Evolutionary conservation across 1,140 invertebrate genomes (phyloP).

Genomic region (Penaeus indicus): DNA sequence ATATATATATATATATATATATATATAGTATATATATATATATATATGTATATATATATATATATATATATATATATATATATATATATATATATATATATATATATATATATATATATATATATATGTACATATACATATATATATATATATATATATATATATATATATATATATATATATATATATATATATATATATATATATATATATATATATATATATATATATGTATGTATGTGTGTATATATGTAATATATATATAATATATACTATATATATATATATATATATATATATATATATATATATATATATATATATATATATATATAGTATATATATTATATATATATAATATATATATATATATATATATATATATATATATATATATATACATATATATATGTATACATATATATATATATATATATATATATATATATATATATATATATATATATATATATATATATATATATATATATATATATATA

Average conservation of each 20-base stretch:
- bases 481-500: background rate
- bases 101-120: background rate
- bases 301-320: no score
- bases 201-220: slow-evolving; percentile 10
- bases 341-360: slow-evolving; percentile 14
- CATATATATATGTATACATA: background rate
- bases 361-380: background rate
- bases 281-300: no score
- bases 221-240: slow-evolving; percentile 18
- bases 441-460: background rate
- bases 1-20: slow-evolving; percentile 19
- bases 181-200: slow-evolving; percentile 24
- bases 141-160: background rate
- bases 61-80: slow-evolving; percentile 30
- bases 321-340: no score
- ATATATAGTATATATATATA: slow-evolving; percentile 26
- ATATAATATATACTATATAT: no score
- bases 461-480: background rate
- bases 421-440: no score
- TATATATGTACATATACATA: background rate
- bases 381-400: background rate
- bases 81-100: slow-evolving; percentile 1
- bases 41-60: slow-evolving; percentile 20
- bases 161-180: slow-evolving; percentile 22
- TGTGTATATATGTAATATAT: slow-evolving; percentile 8